Conservation (phyloP, 2,113 vertebrate species). For the Thermophis baileyi region DNA sequence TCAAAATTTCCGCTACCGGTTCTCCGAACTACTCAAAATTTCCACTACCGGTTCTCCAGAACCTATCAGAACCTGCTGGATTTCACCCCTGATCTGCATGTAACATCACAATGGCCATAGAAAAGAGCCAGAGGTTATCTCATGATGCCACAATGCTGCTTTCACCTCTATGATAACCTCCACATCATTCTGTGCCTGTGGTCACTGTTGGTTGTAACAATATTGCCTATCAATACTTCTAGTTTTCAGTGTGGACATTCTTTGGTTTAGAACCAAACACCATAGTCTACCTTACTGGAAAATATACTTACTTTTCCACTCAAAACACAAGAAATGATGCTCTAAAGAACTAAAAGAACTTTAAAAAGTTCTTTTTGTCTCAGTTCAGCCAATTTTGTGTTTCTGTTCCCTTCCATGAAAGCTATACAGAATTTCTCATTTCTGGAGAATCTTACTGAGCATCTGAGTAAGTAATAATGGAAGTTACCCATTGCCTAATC, state of each 20-base stretch:
- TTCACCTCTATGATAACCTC: background rate
- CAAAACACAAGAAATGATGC: background rate
- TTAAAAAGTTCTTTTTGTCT: background rate
- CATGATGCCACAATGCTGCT: background rate
- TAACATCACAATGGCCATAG: background rate
- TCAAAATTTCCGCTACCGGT: too few relatives aligned
- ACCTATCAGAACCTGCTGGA: too few relatives aligned
- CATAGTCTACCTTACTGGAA: background rate
- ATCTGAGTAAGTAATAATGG: background rate
- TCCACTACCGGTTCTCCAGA: too few relatives aligned
- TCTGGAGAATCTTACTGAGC: background rate
- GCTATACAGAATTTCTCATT: background rate
- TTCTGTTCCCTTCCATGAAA: background rate
- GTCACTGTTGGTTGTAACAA: background rate
- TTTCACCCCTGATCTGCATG: too few relatives aligned
- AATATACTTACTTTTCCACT: background rate
- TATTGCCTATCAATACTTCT: slow-evolving; percentile 51
- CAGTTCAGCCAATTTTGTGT: background rate
- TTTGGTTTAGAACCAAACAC: background rate
- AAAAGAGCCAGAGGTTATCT: background rate
- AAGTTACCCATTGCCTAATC: background rate
- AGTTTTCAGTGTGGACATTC: slow-evolving; percentile 11
- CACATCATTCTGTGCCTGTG: background rate
- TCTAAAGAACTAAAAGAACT: too few relatives aligned
- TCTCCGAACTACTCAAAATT: too few relatives aligned